Evolutionary conservation across 2,113 vertebrate species (phyloP), one percentile per base, ranked within the genome.

Genomic region (Uria lomvia): DNA sequence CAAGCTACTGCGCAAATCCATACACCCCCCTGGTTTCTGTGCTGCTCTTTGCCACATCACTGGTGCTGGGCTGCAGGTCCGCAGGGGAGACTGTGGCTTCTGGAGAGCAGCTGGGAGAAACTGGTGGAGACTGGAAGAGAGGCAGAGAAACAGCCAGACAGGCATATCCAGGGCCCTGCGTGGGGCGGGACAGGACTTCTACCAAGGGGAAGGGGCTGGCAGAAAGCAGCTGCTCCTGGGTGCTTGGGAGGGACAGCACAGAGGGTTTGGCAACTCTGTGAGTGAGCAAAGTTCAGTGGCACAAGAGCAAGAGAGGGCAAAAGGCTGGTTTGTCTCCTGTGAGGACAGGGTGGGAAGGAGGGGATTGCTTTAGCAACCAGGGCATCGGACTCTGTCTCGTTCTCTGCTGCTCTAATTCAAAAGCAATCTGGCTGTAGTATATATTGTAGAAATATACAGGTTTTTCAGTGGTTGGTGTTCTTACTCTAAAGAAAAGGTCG

Each of bases 161-260:
- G 59, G 20, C 9, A 40, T 11, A 49, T 6, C 18, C 67, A 65
- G n/a, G 6, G 6, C 34, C 19, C 36, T 55, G 34, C 0, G 0
- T 38, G 55, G 3, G 1, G 2, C 34, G 36, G 34, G 47, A 53
- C 18, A 21, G n/a, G 52, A 26, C 16, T 73, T 56, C 20, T 58
- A 62, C 20, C 1, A 3, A 60, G 36, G 29, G 34, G 36, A 74
- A n/a, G 21, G 22, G 30, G 42, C 27, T 74, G 34, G 52, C 53
- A 72, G 38, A 65, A 68, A 65, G 23, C 26, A 73, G 30, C 40
- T 73, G 65, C 50, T 56, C 8, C 43, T 5, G 50, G 49, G 55
- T 17, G 12, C 9, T 47, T 26, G 32, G 30, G n/a, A 78, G 14
- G 42, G 56, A 43, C 4, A 5, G 26, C 2, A 1, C 22, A 27